Base-by-base conservation (phyloP, 64 coral and sea anemone species). In the Actinia equina region DNA sequence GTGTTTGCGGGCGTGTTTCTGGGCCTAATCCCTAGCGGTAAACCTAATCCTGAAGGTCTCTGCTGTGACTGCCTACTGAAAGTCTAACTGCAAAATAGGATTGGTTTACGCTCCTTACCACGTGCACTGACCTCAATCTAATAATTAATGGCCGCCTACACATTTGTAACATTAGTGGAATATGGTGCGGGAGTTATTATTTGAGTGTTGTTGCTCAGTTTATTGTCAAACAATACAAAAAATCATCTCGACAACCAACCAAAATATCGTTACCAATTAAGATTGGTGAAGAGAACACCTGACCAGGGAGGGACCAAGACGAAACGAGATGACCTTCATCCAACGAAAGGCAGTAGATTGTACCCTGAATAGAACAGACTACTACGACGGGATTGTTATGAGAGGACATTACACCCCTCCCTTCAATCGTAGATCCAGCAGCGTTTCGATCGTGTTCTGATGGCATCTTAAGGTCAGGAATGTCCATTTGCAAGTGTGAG, bases 201-300 rank as follows among this genome's bases (percentile, higher is more conserved):
- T 8, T 41, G 26, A 15, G 11, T 74, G 69, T 30, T 13, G 22
- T 27, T 37, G 4, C 23, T 74, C 26, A 65, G 12, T 20, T 65
- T 12, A 74, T 74, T 74, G 7, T 41, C 49, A 99, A 44, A 37
- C 85, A 95, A 57, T 99, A 95, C 53, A 99, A 43, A 76, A 88
- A 95, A 65, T 99, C 86, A 80, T 95, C 88, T 77, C 93, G 81
- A 64, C 97, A 99, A 54, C 97, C 97, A 26, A 91, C 80, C 17
- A 99, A 57, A 42, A 99, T 12, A 13, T 30, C 64, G 25, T 88
- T 84, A 19, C 82, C 91, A 18, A 94, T 70, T 12, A 95, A 55
- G 3, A 95, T 90, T 49, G 96, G 93, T 17, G 96, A 98, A 19
- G 96, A 98, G 82, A 99, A 95, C 3, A 99, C 85, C 85, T 95